Evolutionary conservation across 2,113 vertebrate genomes (phyloP).

Genomic region (Colaptes auratus): DNA sequence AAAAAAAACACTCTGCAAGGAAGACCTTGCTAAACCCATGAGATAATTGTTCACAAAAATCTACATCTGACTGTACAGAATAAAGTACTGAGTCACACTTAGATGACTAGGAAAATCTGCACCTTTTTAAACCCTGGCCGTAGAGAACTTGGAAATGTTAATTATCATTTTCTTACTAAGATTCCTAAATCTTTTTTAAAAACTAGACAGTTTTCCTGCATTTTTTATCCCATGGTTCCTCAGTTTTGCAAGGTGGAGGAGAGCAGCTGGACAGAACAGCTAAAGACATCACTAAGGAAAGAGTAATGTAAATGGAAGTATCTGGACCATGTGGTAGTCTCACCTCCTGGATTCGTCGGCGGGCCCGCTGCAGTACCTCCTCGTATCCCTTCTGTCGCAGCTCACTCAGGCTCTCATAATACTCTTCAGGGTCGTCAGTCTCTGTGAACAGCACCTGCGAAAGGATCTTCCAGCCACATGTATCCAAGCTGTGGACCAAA

Average conservation of each 20-base stretch:
- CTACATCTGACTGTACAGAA: fast-evolving
- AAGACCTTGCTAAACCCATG: neutral
- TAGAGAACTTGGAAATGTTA: neutral
- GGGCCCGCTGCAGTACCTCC: constrained; percentile 88
- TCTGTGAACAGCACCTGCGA: constrained; percentile 94
- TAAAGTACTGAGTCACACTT: neutral
- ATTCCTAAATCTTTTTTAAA: neutral
- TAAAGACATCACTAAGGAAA: neutral
- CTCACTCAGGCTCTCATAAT: constrained; percentile 96
- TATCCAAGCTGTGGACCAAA: constrained; percentile 92
- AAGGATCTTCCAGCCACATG: constrained; percentile 97
- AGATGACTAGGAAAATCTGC: neutral
- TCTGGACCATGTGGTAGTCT: neutral
- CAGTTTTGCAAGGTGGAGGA: neutral
- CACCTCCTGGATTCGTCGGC: constrained; percentile 90
- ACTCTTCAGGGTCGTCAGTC: constrained; percentile 91
- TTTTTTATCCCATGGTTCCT: neutral
- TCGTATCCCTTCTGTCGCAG: constrained; percentile 94
- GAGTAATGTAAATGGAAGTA: neutral
- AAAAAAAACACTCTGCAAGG: neutral
- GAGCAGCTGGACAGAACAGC: neutral
- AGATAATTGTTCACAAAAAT: neutral
- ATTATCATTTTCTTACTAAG: neutral
- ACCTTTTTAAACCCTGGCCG: neutral
- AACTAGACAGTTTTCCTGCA: neutral